These are phyloP conservation scores for Siniperca scherzeri DNA, from an alignment of 2,797 vertebrate genomes.

Conservation along the genomic window DNA sequence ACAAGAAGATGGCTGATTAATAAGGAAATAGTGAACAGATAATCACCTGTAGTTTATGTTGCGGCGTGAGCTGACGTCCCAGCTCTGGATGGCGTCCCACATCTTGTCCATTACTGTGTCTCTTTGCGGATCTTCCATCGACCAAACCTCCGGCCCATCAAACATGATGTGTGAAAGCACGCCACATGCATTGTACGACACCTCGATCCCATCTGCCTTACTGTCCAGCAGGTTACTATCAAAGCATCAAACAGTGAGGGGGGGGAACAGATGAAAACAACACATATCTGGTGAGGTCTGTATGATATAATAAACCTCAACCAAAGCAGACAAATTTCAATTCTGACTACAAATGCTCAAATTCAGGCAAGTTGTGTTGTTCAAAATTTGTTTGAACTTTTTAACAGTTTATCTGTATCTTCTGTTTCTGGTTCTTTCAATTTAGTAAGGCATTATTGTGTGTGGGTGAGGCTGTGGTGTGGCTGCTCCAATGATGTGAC, in stretches of 20 bases:
- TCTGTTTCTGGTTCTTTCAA: neutral
- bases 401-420: neutral
- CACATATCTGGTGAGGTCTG: neutral
- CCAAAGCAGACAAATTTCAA: neutral
- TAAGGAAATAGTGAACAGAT: neutral
- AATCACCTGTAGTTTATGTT: constrained; percentile 98
- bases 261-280: neutral
- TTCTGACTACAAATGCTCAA: neutral
- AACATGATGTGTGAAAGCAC: constrained; percentile 99
- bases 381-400: neutral
- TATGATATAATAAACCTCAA: neutral
- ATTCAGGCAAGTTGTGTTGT: neutral
- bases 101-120: constrained; percentile 94
- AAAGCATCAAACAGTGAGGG: neutral
- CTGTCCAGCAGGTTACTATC: constrained; percentile 95
- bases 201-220: constrained; percentile 98
- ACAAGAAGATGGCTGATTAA: neutral
- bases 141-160: constrained; percentile 94
- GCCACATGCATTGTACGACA: constrained; percentile 98
- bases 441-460: neutral
- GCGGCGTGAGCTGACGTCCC: constrained; percentile 96
- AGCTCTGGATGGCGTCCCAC: constrained; percentile 97
- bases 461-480: neutral
- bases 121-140: constrained; percentile 90
- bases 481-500: neutral